Evolutionary conservation across 2,797 vertebrate species (phyloP), one percentile per base, ranked within the genome.

Genomic region (Catostomus latipinnis): DNA sequence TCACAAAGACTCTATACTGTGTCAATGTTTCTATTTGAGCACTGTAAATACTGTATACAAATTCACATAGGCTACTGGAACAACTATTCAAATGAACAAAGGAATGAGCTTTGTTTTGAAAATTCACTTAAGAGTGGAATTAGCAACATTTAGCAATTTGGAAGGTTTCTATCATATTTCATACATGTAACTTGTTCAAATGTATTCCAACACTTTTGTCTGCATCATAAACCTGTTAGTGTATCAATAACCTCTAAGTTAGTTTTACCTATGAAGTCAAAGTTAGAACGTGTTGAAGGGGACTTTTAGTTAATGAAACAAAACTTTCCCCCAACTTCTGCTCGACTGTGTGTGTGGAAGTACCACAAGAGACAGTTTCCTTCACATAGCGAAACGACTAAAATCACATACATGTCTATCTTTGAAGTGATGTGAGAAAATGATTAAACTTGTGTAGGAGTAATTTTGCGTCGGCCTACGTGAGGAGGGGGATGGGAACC

Each of bases 401-500:
- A 84, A 75, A 71, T 62, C 81, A 78, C 69, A 61, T 81, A 82
- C 81, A 72, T 8, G 7, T 45, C 13, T 66, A 61, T 53, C 6
- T 12, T 18, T 50, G 43, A 7, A n/a, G 62, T n/a, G 71, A 18
- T 71, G 69, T 12, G 49, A n/a, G 60, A 61, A 83, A 76, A 68
- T 11, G 22, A 43, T 12, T 65, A n/a, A 46, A 66, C n/a, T 22
- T 46, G 45, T 62, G 45, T 3, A 34, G 34, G 34, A 34, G 89
- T 91, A 91, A 92, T 92, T 92, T 49, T 49, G 53, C 62, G 46
- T 80, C 46, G 69, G 62, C 62, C 52, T 57, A 52, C 53, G 92
- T 90, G 91, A 88, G 88, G 92, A 81, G 89, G 90, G 90, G 89
- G 91, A 90, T 88, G 92, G 92, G 91, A 90, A 95, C 94, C 93